These are phyloP conservation scores for Scaptodrosophila lebanonensis DNA, from an alignment of 1,140 invertebrate species.

Conservation along the genomic window DNA sequence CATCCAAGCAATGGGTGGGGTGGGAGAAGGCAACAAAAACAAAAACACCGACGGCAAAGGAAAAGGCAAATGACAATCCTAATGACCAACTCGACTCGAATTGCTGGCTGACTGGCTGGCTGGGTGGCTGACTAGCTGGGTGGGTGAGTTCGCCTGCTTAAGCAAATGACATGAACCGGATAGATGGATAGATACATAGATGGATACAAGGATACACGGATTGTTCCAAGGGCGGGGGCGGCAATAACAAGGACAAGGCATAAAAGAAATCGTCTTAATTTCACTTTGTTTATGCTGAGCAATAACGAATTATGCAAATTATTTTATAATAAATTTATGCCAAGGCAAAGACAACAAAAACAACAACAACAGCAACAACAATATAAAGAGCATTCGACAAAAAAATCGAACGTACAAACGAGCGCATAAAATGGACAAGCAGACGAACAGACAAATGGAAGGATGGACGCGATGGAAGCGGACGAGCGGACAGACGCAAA, in stretches of 20 bases:
- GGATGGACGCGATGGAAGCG: background rate
- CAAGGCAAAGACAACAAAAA: conserved; percentile 31
- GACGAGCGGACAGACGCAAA: background rate
- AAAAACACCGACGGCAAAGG: too few relatives aligned
- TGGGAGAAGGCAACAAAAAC: background rate
- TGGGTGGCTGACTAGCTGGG: conserved; percentile 18
- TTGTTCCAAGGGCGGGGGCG: conserved; percentile 23
- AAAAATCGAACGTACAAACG: conserved; percentile 63
- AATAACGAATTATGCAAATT: conserved; percentile 76
- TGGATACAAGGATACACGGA: conserved; percentile 24
- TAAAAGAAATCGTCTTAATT: conserved; percentile 73
- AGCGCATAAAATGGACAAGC: too few relatives aligned
- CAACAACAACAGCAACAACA: conserved; percentile 1
- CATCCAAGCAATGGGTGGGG: background rate
- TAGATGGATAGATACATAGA: conserved; percentile 43
- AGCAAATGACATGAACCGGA: conserved; percentile 67
- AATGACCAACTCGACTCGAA: conserved; percentile 5
- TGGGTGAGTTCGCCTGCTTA: conserved; percentile 37
- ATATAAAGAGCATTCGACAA: conserved; percentile 4
- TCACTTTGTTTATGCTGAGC: conserved; percentile 75
- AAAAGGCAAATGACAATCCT: conserved; percentile 26
- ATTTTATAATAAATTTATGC: conserved; percentile 76
- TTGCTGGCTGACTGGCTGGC: too few relatives aligned
- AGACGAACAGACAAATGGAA: too few relatives aligned
- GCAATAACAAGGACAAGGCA: conserved; percentile 22